Base-by-base conservation (phyloP, 2,113 vertebrate genomes). In the Phylloscopus trochiloides region DNA sequence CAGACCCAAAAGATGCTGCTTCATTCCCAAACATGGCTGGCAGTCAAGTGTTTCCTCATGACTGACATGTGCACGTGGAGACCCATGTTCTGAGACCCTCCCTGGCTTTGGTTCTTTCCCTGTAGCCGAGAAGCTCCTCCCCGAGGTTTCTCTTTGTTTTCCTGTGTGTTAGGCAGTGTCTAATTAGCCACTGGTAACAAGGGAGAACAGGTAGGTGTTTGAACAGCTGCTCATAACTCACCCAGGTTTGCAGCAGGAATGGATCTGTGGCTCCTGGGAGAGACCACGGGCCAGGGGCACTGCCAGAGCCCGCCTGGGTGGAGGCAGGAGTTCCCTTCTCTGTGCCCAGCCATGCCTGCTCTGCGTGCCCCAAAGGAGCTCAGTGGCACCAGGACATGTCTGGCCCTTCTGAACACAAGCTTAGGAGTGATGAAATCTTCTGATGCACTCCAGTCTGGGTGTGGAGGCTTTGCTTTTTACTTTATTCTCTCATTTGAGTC, bases 41-140 rank as follows among this genome's bases (percentile, higher is more conserved):
- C 48, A 43, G 25, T 29, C 57, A 31, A 45, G 8, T 3, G 3
- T 61, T 63, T 76, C 40, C 55, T 84, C 38, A 22, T 34, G 25
- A 70, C 2, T 7, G 2, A 12, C 15, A 3, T 3, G 8, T 55
- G 19, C 31, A 26, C 0, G 0, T 22, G 36, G 26, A 91, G 42
- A 42, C 5, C 26, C n/a, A 1, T 8, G 14, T 54, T 62, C 20
- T 32, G 18, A 66, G 83, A n/a, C 32, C 32, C 8, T 50, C 43
- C 22, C 19, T 32, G 79, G 42, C 38, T 66, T 62, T 67, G 34
- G 3, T 11, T 54, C 67, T 38, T n/a, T 17, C 21, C 1, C 1
- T 34, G n/a, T 10, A 75, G n/a, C 34, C 42, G 26, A 50, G 63
- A 70, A 45, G 7, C 6, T 57, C 36, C 24, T 43, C 42, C 8